A percentile compares a stretch with the other conserved stretches of the same genome.
Evolutionary conservation across 2,888 invertebrate genomes (phyloP).

Genomic region (Peribatodes rhomboidaria): DNA sequence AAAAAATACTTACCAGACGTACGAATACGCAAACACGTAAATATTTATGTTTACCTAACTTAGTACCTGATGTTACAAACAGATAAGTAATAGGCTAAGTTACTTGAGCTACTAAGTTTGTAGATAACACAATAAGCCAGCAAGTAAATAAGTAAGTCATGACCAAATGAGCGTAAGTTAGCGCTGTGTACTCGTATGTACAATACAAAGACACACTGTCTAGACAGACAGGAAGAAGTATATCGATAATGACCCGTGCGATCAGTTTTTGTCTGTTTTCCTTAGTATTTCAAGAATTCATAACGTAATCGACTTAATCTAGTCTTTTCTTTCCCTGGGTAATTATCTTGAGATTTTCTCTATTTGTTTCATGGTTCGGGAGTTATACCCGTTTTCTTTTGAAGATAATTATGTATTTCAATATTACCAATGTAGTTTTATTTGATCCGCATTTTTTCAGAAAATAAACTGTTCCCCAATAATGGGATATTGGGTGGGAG

Average conservation of each 20-base stretch:
- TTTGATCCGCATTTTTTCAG: too few species aligned
- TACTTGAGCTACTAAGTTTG: background rate
- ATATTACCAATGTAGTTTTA: too few species aligned
- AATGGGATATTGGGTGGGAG: too few species aligned
- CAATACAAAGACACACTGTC: conserved; percentile 34
- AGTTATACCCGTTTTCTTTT: background rate
- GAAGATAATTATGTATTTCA: too few species aligned
- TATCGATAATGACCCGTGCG: conserved; percentile 11
- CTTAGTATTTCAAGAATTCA: conserved; percentile 1
- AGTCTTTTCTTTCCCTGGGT: conserved; percentile 9
- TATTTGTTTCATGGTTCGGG: background rate
- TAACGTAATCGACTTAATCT: conserved; percentile 8
- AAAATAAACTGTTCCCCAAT: too few species aligned
- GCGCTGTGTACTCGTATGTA: too few species aligned
- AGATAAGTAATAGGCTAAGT: too few species aligned
- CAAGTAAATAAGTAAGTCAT: background rate
- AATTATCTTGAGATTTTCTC: conserved; percentile 8
- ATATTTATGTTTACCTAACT: too few species aligned
- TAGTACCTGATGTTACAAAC: too few species aligned
- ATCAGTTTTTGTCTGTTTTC: conserved; percentile 26
- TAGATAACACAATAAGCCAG: background rate
- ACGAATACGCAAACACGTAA: too few species aligned
- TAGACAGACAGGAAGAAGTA: conserved; percentile 12
- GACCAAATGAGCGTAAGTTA: background rate
- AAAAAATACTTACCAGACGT: too few species aligned